Evolutionary conservation across 2,113 vertebrate species (phyloP).

Genomic region (Corythaeola cristata): DNA sequence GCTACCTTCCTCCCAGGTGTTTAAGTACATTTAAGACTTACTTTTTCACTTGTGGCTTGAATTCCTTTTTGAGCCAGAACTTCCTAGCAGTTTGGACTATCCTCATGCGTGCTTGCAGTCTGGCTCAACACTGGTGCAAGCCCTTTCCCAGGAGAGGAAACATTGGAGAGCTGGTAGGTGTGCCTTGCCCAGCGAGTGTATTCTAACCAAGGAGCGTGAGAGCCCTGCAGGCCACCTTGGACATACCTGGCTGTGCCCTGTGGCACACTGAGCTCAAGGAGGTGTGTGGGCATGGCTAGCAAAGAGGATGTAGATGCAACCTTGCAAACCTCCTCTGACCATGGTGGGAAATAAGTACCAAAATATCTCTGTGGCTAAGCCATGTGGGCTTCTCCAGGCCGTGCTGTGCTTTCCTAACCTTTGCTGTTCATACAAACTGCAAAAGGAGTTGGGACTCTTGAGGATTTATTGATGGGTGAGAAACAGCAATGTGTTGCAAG

Average conservation of each 20-base stretch:
- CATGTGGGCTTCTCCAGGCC: not conserved
- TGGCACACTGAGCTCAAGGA: not conserved
- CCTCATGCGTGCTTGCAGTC: not conserved
- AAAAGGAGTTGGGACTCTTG: not conserved
- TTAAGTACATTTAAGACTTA: not conserved
- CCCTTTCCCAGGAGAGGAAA: not conserved
- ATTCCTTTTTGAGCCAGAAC: not conserved
- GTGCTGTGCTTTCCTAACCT: not conserved
- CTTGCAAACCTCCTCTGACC: not conserved
- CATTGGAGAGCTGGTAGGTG: not conserved
- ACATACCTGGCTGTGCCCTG: not conserved
- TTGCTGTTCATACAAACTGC: not conserved
- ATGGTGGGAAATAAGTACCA: not conserved
- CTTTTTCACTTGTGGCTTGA: not conserved
- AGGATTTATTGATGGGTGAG: not conserved
- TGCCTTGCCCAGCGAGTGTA: fast-evolving
- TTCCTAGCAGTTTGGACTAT: not conserved
- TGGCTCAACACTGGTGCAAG: not conserved
- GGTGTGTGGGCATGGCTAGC: not conserved
- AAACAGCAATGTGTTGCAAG: not conserved
- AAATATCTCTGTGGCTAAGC: not conserved
- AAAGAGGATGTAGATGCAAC: not conserved
- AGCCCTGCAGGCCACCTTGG: not conserved
- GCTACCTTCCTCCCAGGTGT: not conserved
- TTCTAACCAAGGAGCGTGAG: not conserved